phyloP scores from a whole-genome alignment of 2,888 invertebrate genomes.

The Nemurella pictetii region DNA sequence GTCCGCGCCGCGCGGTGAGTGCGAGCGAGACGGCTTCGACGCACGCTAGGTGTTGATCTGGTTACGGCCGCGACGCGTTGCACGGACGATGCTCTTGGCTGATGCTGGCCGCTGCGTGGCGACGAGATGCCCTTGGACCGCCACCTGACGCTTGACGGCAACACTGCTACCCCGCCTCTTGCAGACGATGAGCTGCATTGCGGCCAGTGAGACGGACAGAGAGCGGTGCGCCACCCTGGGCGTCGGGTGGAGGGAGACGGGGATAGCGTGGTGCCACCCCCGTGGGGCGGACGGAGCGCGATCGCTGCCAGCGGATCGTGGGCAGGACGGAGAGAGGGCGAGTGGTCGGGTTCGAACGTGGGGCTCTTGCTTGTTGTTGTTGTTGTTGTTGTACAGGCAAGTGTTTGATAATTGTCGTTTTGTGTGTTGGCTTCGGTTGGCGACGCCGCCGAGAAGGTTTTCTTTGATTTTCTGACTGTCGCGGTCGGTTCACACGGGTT shows the following conservation, averaged over 20 bases:
- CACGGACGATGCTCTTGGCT: background rate
- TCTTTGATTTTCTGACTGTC: no score
- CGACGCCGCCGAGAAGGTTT: no score
- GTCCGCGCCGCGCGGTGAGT: background rate
- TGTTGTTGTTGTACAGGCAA: no score
- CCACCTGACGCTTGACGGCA: conserved; percentile 17
- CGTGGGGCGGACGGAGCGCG: background rate
- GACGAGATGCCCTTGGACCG: conserved; percentile 15
- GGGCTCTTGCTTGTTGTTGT: no score
- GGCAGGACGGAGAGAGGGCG: background rate
- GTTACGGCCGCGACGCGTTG: background rate
- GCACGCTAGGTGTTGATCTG: background rate
- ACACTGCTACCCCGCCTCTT: background rate
- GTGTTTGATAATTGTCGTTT: no score
- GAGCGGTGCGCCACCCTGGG: background rate
- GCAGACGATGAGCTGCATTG: background rate
- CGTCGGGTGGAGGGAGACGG: background rate
- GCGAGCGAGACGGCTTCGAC: background rate
- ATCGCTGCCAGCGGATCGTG: background rate
- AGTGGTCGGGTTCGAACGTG: no score
- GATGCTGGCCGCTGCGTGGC: background rate
- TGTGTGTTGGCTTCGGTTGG: no score
- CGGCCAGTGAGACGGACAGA: background rate
- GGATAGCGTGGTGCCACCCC: background rate
- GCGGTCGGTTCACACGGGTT: no score